A percentile compares a stretch with the other conserved stretches of the same genome.
phyloP scores from a whole-genome alignment of 2,888 invertebrate species.

The Xestoiulus laeticollis region DNA sequence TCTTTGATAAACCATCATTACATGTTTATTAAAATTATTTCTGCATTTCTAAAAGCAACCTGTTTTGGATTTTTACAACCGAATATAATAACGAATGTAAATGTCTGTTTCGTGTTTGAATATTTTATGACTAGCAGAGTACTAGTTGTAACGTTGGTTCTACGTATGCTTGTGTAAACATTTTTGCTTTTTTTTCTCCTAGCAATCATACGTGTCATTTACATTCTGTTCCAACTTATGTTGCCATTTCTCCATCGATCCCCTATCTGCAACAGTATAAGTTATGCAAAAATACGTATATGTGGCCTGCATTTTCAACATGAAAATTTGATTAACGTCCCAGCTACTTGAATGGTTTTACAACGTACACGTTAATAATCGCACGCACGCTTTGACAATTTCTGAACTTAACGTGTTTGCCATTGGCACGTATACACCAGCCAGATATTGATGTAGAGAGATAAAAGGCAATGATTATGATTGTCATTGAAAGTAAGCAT shows the following conservation, averaged over 20 bases:
- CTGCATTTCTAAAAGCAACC: neutral
- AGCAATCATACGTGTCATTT: conserved; percentile 25
- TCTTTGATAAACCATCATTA: neutral
- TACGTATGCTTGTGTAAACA: neutral
- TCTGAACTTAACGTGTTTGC: conserved; percentile 35
- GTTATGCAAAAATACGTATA: neutral
- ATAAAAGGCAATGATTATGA: conserved; percentile 37
- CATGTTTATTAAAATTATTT: neutral
- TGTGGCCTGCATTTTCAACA: neutral
- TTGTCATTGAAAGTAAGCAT: conserved; percentile 35
- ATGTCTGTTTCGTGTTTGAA: neutral
- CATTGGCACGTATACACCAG: neutral
- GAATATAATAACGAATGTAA: neutral
- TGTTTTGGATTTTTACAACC: neutral
- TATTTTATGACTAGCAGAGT: neutral
- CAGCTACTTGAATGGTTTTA: conserved; percentile 30
- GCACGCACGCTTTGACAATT: conserved; percentile 24
- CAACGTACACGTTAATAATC: conserved; percentile 29
- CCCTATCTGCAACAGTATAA: neutral
- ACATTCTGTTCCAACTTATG: conserved; percentile 8
- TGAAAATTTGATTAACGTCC: conserved; percentile 16
- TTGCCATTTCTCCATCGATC: conserved; percentile 7
- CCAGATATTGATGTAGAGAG: neutral
- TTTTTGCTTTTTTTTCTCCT: neutral
- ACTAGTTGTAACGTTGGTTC: neutral